Evolutionary conservation across 2,113 vertebrate species (phyloP).

Genomic region (Indri indri): DNA sequence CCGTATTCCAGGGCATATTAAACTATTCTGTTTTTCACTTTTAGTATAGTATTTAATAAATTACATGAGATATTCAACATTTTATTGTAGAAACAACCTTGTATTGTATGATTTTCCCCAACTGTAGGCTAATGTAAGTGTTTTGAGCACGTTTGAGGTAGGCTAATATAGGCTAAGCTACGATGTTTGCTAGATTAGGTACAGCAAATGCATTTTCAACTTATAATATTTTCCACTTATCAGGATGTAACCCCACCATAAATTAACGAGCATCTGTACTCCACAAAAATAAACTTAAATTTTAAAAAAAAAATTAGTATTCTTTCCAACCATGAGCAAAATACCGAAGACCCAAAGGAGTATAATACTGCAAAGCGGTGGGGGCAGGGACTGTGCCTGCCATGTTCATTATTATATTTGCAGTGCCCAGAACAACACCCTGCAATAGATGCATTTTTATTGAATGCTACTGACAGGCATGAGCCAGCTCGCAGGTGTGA

Average conservation of each 20-base stretch:
- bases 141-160: not conserved
- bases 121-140: not conserved
- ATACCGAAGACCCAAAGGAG: conserved; percentile 23
- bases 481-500: not conserved
- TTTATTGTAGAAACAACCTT: not conserved
- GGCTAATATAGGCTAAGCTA: not conserved
- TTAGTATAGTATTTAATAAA: not conserved
- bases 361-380: not conserved
- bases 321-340: not conserved
- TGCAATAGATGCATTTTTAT: conserved; percentile 11
- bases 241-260: not conserved
- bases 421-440: not conserved
- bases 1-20: not conserved
- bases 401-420: not conserved
- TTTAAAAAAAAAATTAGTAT: too few relatives aligned
- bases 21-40: not conserved
- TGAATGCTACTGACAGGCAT: not conserved
- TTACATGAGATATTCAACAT: not conserved
- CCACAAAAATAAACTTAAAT: conserved; percentile 10
- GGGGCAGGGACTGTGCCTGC: not conserved
- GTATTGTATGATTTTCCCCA: not conserved
- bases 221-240: not conserved
- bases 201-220: not conserved
- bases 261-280: not conserved
- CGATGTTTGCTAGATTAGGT: not conserved